A percentile compares a stretch with the other conserved stretches of the same genome.
These are phyloP conservation scores for Cyprinodon tularosa DNA, from an alignment of 2,113 vertebrate genomes.

Conservation along the genomic window DNA sequence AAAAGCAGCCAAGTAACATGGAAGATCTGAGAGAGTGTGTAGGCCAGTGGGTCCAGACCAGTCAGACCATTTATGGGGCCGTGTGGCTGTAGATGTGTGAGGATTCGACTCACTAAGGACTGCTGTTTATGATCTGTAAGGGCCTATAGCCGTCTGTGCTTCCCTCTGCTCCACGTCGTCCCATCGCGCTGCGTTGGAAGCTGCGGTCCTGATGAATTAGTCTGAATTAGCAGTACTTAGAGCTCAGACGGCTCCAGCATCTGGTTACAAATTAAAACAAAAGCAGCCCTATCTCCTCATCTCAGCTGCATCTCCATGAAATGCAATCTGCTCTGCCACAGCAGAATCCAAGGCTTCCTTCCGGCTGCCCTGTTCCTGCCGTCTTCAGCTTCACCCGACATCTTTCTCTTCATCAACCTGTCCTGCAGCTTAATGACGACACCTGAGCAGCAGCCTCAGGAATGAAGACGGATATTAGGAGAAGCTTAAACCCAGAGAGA, in stretches of 20 bases:
- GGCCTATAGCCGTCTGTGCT: slow-evolving; percentile 27
- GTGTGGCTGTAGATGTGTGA: not conserved
- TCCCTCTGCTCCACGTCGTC: slow-evolving; percentile 50
- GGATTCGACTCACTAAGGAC: not conserved
- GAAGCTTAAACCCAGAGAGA: not conserved
- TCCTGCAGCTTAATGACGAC: not conserved
- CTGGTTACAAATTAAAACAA: slow-evolving; percentile 80
- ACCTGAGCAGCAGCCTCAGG: not conserved
- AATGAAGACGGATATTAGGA: not conserved
- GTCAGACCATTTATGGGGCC: not conserved
- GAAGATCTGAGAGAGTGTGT: too few relatives aligned
- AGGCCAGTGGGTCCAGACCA: not conserved
- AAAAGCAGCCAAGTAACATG: too few relatives aligned
- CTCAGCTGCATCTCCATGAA: slow-evolving; percentile 73
- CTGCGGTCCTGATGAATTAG: slow-evolving; percentile 71
- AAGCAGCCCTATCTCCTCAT: slow-evolving; percentile 74
- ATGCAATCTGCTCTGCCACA: slow-evolving; percentile 65
- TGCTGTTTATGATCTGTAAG: not conserved
- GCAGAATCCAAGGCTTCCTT: slow-evolving; percentile 55
- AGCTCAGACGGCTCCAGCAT: slow-evolving; percentile 77
- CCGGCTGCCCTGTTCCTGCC: slow-evolving; percentile 33
- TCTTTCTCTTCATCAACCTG: not conserved
- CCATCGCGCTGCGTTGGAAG: slow-evolving; percentile 63
- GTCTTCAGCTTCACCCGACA: slow-evolving; percentile 11
- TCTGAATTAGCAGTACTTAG: slow-evolving; percentile 73